These are phyloP conservation scores for Marmota monax DNA, from an alignment of 2,113 vertebrate genomes.

Conservation along the genomic window DNA sequence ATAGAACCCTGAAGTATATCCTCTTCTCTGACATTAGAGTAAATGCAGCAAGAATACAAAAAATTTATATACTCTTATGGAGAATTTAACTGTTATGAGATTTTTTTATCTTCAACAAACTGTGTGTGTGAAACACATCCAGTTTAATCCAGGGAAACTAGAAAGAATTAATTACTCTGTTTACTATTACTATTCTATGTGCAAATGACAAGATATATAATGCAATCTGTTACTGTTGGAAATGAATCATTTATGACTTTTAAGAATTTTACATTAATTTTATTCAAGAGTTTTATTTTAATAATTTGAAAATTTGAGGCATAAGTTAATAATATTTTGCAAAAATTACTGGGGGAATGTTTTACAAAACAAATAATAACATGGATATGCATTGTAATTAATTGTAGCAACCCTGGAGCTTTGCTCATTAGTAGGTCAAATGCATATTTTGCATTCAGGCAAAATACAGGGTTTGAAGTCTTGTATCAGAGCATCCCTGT, in stretches of 20 bases:
- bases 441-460: neutral
- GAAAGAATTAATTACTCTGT: neutral
- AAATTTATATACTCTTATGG: neutral
- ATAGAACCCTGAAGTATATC: neutral
- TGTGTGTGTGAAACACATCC: neutral
- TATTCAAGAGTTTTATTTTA: neutral
- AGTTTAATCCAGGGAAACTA: neutral
- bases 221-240: neutral
- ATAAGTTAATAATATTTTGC: neutral
- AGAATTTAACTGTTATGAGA: neutral
- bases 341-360: neutral
- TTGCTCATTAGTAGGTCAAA: neutral
- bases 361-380: neutral
- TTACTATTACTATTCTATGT: neutral
- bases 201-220: neutral
- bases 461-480: neutral
- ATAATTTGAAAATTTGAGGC: neutral
- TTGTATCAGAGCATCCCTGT: neutral
- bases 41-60: neutral
- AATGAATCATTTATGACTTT: neutral
- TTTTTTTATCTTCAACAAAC: neutral
- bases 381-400: rapidly evolving
- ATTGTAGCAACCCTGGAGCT: neutral
- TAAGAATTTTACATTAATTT: neutral
- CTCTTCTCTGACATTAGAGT: neutral